Evolutionary conservation across 2,888 invertebrate genomes (phyloP), one percentile per base, ranked within the genome.

Genomic region (Drosophila fungiperda): DNA sequence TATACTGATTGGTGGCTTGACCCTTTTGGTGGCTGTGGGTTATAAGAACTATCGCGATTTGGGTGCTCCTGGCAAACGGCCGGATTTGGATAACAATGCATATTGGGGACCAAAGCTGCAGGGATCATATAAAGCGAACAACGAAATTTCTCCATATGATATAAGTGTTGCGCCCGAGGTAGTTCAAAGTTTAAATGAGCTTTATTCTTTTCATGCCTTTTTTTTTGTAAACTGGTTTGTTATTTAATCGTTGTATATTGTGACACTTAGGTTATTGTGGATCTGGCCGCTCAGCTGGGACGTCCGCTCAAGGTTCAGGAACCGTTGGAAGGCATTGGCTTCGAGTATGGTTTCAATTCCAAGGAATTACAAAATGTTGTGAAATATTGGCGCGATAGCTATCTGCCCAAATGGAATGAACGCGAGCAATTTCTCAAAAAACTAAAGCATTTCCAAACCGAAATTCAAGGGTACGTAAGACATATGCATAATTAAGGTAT

Each of bases 321-420:
- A 15, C 96, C 97, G 0, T 89, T 97, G 54, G 96, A 97, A 92
- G 95, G 94, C 55, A 93, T 94, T 0, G 95, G 95, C 8, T 98
- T 97, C 92, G 94, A 95, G 68, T 98, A 98, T 88, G 98, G 98
- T 3, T 96, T 98, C 91, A 96, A 97, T 88, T 93, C 96, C 0
- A 94, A 95, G 45, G 95, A 95, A 73, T 92, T 98, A 6, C 93
- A 94, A 15, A 94, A 94, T 76, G 94, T 98, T 9, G 92, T 97
- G 1, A 94, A 96, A 52, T 96, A 96, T 92, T 99, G 99, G 99
- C 94, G 94, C 15, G 95, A 95, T 42, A 94, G 94, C 38, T 98
- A 97, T 91, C 94, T 97, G 83, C 93, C 94, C 66, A 93, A 93
- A 52, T 97, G 96, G 96, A 92, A 92, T 33, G 94, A 95, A 59